Conservation (phyloP, 2,797 vertebrate genomes). For the Hafferia zeledoni region DNA sequence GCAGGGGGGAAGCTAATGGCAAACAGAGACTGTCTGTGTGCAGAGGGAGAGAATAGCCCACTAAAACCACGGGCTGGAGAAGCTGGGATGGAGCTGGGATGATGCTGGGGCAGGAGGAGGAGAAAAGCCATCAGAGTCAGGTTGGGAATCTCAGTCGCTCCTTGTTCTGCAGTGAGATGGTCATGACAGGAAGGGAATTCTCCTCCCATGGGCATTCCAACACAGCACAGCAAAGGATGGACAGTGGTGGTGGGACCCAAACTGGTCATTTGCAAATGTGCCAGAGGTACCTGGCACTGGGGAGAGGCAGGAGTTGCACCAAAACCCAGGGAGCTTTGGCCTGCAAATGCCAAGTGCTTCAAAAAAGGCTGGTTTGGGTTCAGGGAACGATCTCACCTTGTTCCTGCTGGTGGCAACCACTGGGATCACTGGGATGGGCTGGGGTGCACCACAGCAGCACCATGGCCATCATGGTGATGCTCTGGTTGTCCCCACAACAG, state of each 20-base stretch:
- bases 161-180: rapidly evolving
- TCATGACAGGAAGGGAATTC: rapidly evolving
- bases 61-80: not conserved
- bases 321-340: rapidly evolving
- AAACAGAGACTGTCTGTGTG: constrained; percentile 36
- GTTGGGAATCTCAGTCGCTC: not conserved
- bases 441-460: not conserved
- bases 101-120: not conserved
- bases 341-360: not conserved
- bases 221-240: not conserved
- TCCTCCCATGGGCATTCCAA: not conserved
- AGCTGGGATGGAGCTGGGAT: not conserved
- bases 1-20: not conserved
- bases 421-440: not conserved
- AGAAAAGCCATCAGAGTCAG: not conserved
- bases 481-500: not conserved
- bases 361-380: not conserved
- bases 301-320: not conserved
- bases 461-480: rapidly evolving
- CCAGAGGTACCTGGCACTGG: not conserved
- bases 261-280: not conserved
- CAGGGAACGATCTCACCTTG: not conserved
- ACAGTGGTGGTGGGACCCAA: not conserved
- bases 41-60: not conserved
- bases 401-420: not conserved